Evolutionary conservation across 2,888 invertebrate species (phyloP).

Genomic region (Meiosimyza decipiens): DNA sequence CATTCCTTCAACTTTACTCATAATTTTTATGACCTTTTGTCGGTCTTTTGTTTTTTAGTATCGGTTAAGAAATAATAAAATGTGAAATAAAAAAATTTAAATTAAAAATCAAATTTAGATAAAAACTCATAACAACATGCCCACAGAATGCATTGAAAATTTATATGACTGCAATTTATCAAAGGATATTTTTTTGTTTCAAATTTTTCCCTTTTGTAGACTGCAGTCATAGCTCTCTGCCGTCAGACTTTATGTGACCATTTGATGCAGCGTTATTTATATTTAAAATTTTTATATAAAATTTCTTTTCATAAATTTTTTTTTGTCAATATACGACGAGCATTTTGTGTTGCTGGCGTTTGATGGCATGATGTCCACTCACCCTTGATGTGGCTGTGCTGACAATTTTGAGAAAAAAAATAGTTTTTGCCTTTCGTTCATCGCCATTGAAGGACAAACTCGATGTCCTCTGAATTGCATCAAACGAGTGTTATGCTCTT

Average conservation of each 20-base stretch:
- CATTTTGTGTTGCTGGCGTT: neutral
- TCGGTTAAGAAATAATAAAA: too few species aligned
- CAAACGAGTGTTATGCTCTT: neutral
- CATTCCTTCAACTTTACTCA: too few species aligned
- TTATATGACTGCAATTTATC: slow-evolving; percentile 50
- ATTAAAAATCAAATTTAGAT: too few species aligned
- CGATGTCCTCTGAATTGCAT: slow-evolving; percentile 9
- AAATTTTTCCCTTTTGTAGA: neutral
- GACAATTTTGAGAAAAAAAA: neutral
- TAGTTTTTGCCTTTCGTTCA: neutral
- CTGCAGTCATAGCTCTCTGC: neutral
- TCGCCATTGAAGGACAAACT: slow-evolving; percentile 1
- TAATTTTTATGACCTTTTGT: too few species aligned
- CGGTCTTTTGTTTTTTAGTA: too few species aligned
- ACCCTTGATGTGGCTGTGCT: too few species aligned
- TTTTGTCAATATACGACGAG: neutral
- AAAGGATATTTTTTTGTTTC: slow-evolving; percentile 19
- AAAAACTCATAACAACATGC: slow-evolving; percentile 37
- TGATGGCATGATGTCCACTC: neutral
- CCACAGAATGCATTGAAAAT: slow-evolving; percentile 41
- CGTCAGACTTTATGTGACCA: neutral
- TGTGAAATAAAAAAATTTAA: too few species aligned
- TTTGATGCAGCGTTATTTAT: slow-evolving; percentile 40
- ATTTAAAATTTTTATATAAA: neutral
- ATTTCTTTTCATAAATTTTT: neutral